Conservation (phyloP, 2,113 vertebrate genomes). For the Megaceryle maxima region DNA sequence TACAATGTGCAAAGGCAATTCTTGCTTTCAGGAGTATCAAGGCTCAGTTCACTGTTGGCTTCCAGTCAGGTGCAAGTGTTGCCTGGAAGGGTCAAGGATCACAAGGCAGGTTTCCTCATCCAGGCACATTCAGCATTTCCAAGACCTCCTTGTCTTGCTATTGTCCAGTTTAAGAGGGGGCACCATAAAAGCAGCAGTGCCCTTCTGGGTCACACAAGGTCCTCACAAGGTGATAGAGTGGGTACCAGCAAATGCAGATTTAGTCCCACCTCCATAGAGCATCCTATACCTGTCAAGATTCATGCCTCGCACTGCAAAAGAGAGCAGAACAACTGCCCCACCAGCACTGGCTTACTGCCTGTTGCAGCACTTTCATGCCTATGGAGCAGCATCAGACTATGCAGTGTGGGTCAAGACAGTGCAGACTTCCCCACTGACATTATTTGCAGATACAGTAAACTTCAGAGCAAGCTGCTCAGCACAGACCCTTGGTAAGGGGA, state of each 20-base stretch:
- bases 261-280: neutral
- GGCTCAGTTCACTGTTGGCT: neutral
- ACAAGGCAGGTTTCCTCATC: neutral
- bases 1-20: neutral
- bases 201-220: neutral
- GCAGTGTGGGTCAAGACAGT: neutral
- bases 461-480: neutral
- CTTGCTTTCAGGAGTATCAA: neutral
- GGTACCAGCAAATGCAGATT: neutral
- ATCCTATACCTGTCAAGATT: neutral
- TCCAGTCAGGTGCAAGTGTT: neutral
- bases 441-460: neutral
- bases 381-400: neutral
- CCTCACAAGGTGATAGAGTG: neutral
- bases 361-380: neutral
- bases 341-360: neutral
- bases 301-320: neutral
- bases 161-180: neutral
- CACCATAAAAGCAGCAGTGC: neutral
- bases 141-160: neutral
- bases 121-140: neutral
- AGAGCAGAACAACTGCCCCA: neutral
- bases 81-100: neutral
- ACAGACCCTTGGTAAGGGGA: neutral
- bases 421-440: neutral